Evolutionary conservation across 2,797 vertebrate species (phyloP).

Genomic region (Anabacerthia variegaticeps): DNA sequence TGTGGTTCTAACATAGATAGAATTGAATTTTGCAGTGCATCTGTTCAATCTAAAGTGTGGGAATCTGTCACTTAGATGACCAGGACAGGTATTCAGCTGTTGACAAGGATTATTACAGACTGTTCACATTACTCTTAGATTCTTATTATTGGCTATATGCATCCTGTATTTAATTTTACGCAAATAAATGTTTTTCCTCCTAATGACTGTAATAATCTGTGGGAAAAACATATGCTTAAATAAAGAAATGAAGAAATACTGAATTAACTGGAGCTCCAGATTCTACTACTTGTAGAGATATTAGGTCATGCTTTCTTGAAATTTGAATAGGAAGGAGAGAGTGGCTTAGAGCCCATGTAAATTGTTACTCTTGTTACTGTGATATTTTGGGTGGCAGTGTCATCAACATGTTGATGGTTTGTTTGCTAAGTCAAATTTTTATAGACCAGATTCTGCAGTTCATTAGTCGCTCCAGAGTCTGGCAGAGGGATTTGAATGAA

Average conservation of each 20-base stretch:
- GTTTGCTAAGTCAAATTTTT: constrained; percentile 52
- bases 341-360: constrained; percentile 4
- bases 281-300: constrained; percentile 7
- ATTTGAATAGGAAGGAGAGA: constrained; percentile 37
- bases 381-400: constrained; percentile 47
- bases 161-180: not conserved
- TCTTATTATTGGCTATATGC: not conserved
- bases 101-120: not conserved
- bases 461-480: constrained; percentile 37
- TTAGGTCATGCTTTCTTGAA: constrained; percentile 33
- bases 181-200: not conserved
- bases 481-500: constrained; percentile 30
- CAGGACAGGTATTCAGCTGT: not conserved
- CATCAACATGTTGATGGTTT: constrained; percentile 42
- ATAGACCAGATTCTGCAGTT: constrained; percentile 31
- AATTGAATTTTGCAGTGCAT: not conserved
- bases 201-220: not conserved
- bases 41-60: not conserved
- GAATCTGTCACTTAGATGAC: not conserved
- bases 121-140: not conserved
- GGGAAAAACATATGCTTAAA: not conserved
- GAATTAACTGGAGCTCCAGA: not conserved
- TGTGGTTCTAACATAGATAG: not conserved
- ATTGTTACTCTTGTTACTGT: constrained; percentile 50
- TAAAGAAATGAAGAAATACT: not conserved